A percentile compares a stretch with the other conserved stretches of the same genome.
Evolutionary conservation across 2,113 vertebrate genomes (phyloP).

Genomic region (Hippocampus comes): DNA sequence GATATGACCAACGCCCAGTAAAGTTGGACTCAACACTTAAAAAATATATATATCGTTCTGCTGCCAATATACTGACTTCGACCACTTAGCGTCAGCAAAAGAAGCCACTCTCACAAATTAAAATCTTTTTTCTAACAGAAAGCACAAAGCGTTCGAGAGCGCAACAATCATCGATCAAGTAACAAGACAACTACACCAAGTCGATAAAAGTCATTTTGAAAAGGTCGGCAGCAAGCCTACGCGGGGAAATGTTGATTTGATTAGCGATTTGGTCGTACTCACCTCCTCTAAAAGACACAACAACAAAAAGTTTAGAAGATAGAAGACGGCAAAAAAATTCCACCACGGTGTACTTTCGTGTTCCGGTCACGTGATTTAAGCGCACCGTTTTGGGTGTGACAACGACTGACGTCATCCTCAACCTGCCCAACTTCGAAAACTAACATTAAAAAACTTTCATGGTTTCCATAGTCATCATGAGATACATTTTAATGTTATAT

Average conservation of each 20-base stretch:
- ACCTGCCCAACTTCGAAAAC: not conserved
- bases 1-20: conserved; percentile 52
- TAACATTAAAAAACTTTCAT: no score
- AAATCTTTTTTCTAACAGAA: not conserved
- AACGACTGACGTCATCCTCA: not conserved
- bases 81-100: conserved; percentile 5
- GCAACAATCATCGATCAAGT: conserved; percentile 11
- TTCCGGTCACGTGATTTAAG: not conserved
- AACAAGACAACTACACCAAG: conserved; percentile 12
- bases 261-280: not conserved
- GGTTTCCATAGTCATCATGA: no score
- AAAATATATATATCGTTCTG: not conserved
- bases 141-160: not conserved
- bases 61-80: not conserved
- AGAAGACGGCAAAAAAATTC: not conserved
- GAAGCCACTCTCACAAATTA: not conserved
- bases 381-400: not conserved
- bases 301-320: not conserved
- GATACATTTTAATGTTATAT: no score
- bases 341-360: not conserved
- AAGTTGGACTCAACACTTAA: not conserved
- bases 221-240: not conserved
- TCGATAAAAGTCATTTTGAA: not conserved
- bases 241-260: no score
- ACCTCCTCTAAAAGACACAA: not conserved